Percentiles rank a stretch among this genome's conserved stretches.
Evolutionary conservation across 30 jellyfish, hydroid and myxozoan genomes (phyloP).

Genomic region (Morbakka virulenta): DNA sequence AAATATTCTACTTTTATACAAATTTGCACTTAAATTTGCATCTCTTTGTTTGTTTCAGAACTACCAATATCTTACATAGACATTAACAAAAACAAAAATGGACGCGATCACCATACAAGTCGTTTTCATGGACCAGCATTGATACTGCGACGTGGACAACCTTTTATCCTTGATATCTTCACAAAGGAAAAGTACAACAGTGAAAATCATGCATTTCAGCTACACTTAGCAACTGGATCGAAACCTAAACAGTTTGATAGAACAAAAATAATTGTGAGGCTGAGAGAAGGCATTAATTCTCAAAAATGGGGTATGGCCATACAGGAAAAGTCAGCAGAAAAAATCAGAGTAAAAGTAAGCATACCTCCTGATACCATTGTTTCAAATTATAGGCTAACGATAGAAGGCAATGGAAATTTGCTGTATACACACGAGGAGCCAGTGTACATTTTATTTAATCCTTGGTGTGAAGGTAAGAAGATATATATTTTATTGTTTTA

Average conservation of each 20-base stretch:
- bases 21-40: too few relatives aligned
- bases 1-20: too few relatives aligned
- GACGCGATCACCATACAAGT: conserved; percentile 58
- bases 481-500: too few relatives aligned
- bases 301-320: conserved; percentile 65
- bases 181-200: conserved; percentile 37
- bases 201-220: conserved; percentile 34
- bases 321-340: conserved; percentile 26
- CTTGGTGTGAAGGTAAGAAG: conserved; percentile 87
- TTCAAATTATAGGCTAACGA: conserved; percentile 42
- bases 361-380: conserved; percentile 68
- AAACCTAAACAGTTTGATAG: conserved; percentile 63
- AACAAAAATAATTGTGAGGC: conserved; percentile 37
- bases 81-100: conserved; percentile 48
- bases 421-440: conserved; percentile 37
- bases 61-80: conserved; percentile 50
- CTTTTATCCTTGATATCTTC: conserved; percentile 47
- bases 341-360: conserved; percentile 61
- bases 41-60: too few relatives aligned
- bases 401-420: conserved; percentile 48
- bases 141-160: conserved; percentile 74
- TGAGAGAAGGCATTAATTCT: conserved; percentile 48
- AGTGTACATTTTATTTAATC: conserved; percentile 62
- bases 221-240: conserved; percentile 59
- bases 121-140: conserved; percentile 45